These are phyloP conservation scores for Hypomecis punctinalis DNA, from an alignment of 2,888 invertebrate genomes.

Conservation along the genomic window DNA sequence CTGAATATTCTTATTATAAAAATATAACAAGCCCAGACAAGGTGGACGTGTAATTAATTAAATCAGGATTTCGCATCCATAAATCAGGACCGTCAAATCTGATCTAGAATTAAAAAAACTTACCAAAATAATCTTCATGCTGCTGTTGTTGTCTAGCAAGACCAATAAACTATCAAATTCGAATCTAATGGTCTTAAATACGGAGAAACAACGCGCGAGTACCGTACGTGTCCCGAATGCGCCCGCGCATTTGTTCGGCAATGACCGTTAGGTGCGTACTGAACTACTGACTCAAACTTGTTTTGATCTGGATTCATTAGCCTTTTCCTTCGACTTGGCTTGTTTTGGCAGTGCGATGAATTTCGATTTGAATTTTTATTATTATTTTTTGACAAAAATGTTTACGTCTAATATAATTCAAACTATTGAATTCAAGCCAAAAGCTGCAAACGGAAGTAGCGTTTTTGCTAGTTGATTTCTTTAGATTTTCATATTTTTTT, in stretches of 20 bases:
- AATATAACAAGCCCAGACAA: no score
- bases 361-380: not conserved
- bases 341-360: not conserved
- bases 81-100: no score
- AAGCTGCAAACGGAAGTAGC: no score
- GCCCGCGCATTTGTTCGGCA: not conserved
- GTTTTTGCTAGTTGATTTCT: no score
- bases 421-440: no score
- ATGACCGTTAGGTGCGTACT: conserved; percentile 16
- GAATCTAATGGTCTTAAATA: conserved; percentile 17
- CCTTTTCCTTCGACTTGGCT: not conserved
- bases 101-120: not conserved
- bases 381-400: no score
- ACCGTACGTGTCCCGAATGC: conserved; percentile 20
- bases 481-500: no score
- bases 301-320: conserved; percentile 8
- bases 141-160: conserved; percentile 1
- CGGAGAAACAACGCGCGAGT: not conserved
- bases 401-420: no score
- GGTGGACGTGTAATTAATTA: no score
- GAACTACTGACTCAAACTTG: conserved; percentile 17
- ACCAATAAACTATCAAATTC: not conserved
- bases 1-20: no score
- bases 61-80: no score
- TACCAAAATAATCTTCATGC: conserved; percentile 20